Conservation (phyloP, 2,797 vertebrate species). For the Leuciscus waleckii region DNA sequence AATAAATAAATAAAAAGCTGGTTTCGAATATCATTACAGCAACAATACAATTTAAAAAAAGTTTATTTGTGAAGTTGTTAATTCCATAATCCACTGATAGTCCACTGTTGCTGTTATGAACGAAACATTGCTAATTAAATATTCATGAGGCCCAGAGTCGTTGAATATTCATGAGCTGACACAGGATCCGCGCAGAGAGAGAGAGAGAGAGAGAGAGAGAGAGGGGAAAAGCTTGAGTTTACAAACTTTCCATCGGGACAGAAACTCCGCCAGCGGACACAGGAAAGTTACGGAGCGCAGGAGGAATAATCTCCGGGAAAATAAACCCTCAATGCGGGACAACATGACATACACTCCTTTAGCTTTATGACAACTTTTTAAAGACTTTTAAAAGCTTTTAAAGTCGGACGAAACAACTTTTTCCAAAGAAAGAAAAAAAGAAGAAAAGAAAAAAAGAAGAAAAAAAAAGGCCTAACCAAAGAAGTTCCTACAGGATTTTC, state of each 20-base stretch:
- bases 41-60: not conserved
- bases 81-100: not conserved
- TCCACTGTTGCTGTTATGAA: not conserved
- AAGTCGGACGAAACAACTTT: constrained; percentile 16
- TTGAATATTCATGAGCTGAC: constrained; percentile 65
- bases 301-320: not conserved
- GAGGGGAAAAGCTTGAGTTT: constrained; percentile 59
- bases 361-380: constrained; percentile 41
- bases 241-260: constrained; percentile 64
- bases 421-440: not conserved
- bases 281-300: constrained; percentile 25
- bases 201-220: not conserved
- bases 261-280: constrained; percentile 40
- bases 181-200: constrained; percentile 36
- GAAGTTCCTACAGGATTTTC: constrained; percentile 1
- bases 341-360: constrained; percentile 44
- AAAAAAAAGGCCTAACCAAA: constrained; percentile 3
- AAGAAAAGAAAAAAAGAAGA: not conserved
- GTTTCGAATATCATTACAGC: too few relatives aligned
- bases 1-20: not conserved
- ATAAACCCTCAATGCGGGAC: constrained; percentile 38
- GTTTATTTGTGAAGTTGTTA: not conserved
- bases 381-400: constrained; percentile 13
- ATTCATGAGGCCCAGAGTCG: constrained; percentile 30
- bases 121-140: constrained; percentile 14